Conservation (phyloP, 2,797 vertebrate species). For the Chloroceryle inda region DNA sequence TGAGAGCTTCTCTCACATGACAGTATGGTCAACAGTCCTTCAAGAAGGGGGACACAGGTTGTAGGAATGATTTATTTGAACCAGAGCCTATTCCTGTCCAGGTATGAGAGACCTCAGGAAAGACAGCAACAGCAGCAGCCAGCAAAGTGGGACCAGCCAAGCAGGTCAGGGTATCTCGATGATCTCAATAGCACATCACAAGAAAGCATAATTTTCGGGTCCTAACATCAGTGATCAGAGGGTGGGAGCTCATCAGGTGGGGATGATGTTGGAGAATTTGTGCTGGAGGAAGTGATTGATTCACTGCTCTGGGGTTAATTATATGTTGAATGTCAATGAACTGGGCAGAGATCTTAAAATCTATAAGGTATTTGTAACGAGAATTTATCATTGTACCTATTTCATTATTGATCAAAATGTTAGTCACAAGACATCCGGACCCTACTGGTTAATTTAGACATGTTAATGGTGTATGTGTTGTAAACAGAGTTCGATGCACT, state of each 20-base stretch:
- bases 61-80: neutral
- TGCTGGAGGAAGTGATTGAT: neutral
- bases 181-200: neutral
- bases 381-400: neutral
- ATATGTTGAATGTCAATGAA: neutral
- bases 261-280: neutral
- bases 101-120: neutral
- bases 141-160: neutral
- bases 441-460: neutral
- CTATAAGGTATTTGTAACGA: neutral
- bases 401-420: neutral
- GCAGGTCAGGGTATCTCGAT: fast-evolving
- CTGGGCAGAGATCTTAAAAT: slow-evolving; percentile 9
- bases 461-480: neutral
- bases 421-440: neutral
- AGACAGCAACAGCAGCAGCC: neutral
- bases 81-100: neutral
- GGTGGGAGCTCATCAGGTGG: fast-evolving
- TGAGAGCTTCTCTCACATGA: fast-evolving
- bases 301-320: neutral
- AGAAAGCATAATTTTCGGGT: neutral
- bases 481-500: neutral
- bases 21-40: neutral
- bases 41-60: neutral
- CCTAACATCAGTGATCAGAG: neutral